Conservation (phyloP, 2,797 vertebrate genomes). For the Parauchenoglanis punctatus region DNA sequence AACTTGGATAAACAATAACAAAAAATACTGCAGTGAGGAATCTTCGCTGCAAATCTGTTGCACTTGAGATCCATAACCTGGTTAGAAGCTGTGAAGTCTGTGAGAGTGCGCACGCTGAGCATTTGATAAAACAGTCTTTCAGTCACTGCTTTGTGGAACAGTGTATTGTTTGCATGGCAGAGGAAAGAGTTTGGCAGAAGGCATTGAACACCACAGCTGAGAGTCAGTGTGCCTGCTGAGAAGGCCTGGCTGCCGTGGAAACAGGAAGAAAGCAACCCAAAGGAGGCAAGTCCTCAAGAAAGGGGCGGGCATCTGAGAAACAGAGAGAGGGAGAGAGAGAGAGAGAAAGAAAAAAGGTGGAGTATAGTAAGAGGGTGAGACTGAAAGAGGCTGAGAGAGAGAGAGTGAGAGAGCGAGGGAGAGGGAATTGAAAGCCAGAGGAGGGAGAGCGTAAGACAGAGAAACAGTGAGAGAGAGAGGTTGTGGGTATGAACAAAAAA, state of each 20-base stretch:
- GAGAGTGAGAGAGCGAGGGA: slow-evolving; percentile 49
- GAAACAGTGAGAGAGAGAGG: slow-evolving; percentile 42
- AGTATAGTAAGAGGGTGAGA: slow-evolving; percentile 34
- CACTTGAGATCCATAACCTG: slow-evolving; percentile 10
- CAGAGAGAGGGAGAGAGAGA: slow-evolving; percentile 48
- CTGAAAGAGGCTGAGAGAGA: background rate
- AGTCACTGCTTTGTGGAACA: background rate
- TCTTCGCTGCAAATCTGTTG: background rate
- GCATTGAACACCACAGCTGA: slow-evolving; percentile 33
- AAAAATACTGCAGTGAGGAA: background rate
- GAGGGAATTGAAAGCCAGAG: slow-evolving; percentile 14
- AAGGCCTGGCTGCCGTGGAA: slow-evolving; percentile 68
- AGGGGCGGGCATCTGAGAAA: slow-evolving; percentile 40
- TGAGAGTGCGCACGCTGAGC: slow-evolving; percentile 25
- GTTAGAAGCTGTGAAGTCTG: slow-evolving; percentile 5
- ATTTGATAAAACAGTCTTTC: slow-evolving; percentile 11
- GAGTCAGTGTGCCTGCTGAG: slow-evolving; percentile 45
- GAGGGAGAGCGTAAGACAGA: slow-evolving; percentile 34
- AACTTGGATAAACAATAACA: slow-evolving; percentile 22
- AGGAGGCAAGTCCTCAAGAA: slow-evolving; percentile 33
- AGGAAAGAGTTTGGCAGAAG: slow-evolving; percentile 45
- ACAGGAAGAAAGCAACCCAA: slow-evolving; percentile 57
- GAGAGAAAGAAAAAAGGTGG: slow-evolving; percentile 46
- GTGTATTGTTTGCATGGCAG: slow-evolving; percentile 26
- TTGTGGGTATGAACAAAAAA: slow-evolving; percentile 35